Base-by-base conservation (phyloP, 2,113 vertebrate species). In the Sinocyclocheilus anophthalmus region DNA sequence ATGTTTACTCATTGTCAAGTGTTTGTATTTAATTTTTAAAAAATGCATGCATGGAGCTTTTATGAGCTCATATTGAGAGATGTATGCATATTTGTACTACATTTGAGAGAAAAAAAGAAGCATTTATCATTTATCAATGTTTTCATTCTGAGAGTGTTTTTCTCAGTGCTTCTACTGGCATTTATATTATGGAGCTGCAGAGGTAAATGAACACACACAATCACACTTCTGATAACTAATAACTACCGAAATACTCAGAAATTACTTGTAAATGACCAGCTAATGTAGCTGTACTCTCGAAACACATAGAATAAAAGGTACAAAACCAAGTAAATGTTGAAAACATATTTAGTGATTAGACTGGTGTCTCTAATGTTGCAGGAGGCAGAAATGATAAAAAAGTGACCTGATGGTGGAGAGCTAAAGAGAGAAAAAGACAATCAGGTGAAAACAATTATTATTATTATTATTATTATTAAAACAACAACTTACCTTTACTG, bases 161-260 rank as follows among this genome's bases (percentile, higher is more conserved):
- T 45, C 79, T 81, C 37, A 18, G 13, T 63, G 0, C 14, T 48
- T n/a, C 26, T 48, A 65, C 79, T 81, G 37, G 12, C 8, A 14
- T 65, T 81, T 26, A 65, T 81, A 61, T 42, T 10, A 13, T 81
- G 59, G 79, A 81, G 79, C 26, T 65, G 2, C 12, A 81, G n/a
- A 81, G 79, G 79, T 81, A 81, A 18, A 45, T 16, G 22, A 76
- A 76, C 79, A 81, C 3, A 42, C 22, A 8, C 1, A 16, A 50
- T 76, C 3, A 26, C 73, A 70, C 3, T 22, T 70, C 30, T 39
- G 1, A 37, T 70, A 70, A 59, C 57, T 55, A 55, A 55, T 55
- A 55, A 55, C 53, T 55, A 53, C 50, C 1, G 13, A 50, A 14
- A 50, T 50, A 50, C 4, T 4, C 50, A 1, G 16, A 53, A 53